Conservation (phyloP, 2,888 invertebrate genomes). For the Lasioglossum villosulum region DNA sequence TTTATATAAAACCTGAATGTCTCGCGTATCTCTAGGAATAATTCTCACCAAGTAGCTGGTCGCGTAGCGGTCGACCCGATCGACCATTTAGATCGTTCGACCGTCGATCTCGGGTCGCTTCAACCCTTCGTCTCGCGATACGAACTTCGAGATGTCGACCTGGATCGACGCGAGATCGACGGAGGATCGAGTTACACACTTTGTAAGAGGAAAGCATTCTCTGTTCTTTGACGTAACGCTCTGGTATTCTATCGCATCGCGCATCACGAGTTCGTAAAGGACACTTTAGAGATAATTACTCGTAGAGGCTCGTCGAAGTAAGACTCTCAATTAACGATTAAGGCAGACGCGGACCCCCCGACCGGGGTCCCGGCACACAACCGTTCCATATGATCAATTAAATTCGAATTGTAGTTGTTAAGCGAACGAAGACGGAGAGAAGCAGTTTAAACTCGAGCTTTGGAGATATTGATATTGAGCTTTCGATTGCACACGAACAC, state of each 20-base stretch:
- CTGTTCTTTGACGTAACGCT: slow-evolving; percentile 53
- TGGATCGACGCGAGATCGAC: slow-evolving; percentile 31
- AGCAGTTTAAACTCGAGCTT: slow-evolving; percentile 38
- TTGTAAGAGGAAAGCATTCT: slow-evolving; percentile 39
- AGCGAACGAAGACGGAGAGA: slow-evolving; percentile 45
- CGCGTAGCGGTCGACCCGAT: slow-evolving; percentile 32
- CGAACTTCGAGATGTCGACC: background rate
- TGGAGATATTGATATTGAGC: slow-evolving; percentile 52
- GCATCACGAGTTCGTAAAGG: slow-evolving; percentile 52
- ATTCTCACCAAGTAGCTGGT: slow-evolving; percentile 47
- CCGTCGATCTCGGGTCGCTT: slow-evolving; percentile 18
- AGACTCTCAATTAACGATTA: slow-evolving; percentile 55
- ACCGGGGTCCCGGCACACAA: slow-evolving; percentile 69
- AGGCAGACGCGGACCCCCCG: slow-evolving; percentile 51
- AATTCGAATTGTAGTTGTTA: slow-evolving; percentile 72
- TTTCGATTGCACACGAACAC: slow-evolving; percentile 34
- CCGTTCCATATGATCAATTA: slow-evolving; percentile 80
- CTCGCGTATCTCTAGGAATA: slow-evolving; percentile 60
- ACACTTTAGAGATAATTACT: slow-evolving; percentile 58
- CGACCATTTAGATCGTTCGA: slow-evolving; percentile 33
- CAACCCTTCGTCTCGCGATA: background rate
- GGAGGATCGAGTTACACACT: slow-evolving; percentile 15
- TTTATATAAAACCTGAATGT: slow-evolving; percentile 66
- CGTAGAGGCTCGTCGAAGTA: slow-evolving; percentile 59
- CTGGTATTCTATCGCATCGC: slow-evolving; percentile 56